Base-by-base conservation (phyloP, 1,140 invertebrate species). In the Anastrepha obliqua region DNA sequence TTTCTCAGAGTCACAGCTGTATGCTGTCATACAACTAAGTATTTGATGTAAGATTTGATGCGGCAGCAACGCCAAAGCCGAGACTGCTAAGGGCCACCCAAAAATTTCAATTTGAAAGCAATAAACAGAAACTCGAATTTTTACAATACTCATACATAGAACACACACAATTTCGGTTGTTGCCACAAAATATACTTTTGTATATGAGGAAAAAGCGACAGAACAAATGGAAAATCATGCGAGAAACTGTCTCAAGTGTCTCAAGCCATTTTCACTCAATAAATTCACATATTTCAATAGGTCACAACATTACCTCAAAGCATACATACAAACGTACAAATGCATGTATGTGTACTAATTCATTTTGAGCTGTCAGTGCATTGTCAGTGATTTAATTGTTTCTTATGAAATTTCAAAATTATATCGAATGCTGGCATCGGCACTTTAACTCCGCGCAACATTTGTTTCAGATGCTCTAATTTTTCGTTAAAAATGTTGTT, bases 381-480 rank as follows among this genome's bases (percentile, higher is more conserved):
- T 74, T 74, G 67, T 74, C 67, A 44, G 67, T 6, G 42, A 17
- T 74, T 74, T 74, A 74, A 74, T 74, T 74, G 67, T 74, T 74
- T 74, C 67, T 17, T 44, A 47, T 74, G 67, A 74, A 74, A 47
- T 47, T 74, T 74, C 39, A 15, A 44, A 74, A 74, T 74, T 74
- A 39, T 74, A 74, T 74, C 67, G 67, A 42, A 5, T 74, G 67
- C 67, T 74, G 67, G 67, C 67, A 74, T 74, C 67, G 29, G 67
- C 67, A 55, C 51, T 55, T 11, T 55, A 6, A 11, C 51, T 6
- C 51, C 11, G 13, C 15, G 13, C 15, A 74, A 74, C 42, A 47
- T 47, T 47, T n/a, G 51, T 3, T 55, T 8, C 51, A 55, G 1
- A 55, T 55, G 39, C 42, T n/a, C 39, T 44, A 6, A 42, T 74